phyloP scores from a whole-genome alignment of 2,797 vertebrate genomes.

The Sebastes ruberrimus region DNA sequence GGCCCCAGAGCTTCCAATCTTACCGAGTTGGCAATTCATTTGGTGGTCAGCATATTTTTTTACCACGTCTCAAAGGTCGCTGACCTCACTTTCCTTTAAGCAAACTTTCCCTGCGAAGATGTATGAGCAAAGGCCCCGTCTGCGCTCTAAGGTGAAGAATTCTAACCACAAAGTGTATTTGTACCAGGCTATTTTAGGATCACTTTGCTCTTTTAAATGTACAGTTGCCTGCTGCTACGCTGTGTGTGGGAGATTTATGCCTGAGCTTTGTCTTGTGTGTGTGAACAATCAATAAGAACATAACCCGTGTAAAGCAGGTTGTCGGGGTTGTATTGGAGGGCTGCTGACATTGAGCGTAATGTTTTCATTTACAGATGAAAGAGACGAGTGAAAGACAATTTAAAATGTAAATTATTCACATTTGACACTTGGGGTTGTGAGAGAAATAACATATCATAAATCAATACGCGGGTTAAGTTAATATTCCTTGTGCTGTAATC shows the following conservation, averaged over 20 bases:
- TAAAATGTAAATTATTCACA: conserved; percentile 49
- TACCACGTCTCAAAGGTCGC: conserved; percentile 24
- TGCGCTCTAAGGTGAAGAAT: neutral
- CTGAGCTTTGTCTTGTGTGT: conserved; percentile 34
- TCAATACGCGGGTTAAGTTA: neutral
- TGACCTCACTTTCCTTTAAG: conserved; percentile 45
- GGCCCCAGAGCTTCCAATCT: conserved; percentile 14
- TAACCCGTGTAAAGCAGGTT: conserved; percentile 35
- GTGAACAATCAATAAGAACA: conserved; percentile 65
- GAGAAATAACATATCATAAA: conserved; percentile 22
- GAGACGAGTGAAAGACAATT: conserved; percentile 39
- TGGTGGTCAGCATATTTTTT: conserved; percentile 26
- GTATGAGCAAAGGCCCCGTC: neutral
- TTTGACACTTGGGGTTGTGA: conserved; percentile 36
- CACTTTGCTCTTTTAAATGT: conserved; percentile 14
- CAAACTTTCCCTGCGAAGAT: conserved; percentile 20
- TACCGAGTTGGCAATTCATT: conserved; percentile 14
- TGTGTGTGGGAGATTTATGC: conserved; percentile 15
- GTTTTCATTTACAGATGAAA: conserved; percentile 40
- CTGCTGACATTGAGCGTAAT: conserved; percentile 10
- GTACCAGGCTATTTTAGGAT: conserved; percentile 4
- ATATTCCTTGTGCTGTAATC: neutral
- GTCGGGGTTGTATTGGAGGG: conserved; percentile 20
- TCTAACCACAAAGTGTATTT: neutral
- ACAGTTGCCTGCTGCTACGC: neutral